Percentiles rank a stretch among this genome's conserved stretches.
Evolutionary conservation across 2,888 invertebrate genomes (phyloP).

Genomic region (Nomada flava): DNA sequence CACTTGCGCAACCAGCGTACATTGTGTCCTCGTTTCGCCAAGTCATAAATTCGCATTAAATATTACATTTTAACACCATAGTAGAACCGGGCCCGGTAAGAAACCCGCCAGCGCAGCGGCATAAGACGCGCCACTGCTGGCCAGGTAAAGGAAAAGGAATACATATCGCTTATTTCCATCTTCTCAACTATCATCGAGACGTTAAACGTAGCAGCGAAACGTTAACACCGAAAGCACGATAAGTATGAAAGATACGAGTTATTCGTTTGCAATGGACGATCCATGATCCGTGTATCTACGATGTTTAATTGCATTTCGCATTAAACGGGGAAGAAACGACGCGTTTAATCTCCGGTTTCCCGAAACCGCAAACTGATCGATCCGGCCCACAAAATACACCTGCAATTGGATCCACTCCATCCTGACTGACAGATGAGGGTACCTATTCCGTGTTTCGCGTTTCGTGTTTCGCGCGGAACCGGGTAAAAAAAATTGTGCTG

Average conservation of each 20-base stretch:
- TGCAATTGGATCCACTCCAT: constrained; percentile 65
- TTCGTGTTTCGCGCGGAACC: constrained; percentile 35
- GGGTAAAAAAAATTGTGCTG: constrained; percentile 17
- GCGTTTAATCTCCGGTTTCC: constrained; percentile 61
- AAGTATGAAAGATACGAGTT: constrained; percentile 31
- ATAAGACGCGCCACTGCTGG: constrained; percentile 20
- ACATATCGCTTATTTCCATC: background rate
- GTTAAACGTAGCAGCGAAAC: background rate
- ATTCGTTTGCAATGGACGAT: constrained; percentile 44
- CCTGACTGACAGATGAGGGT: constrained; percentile 50
- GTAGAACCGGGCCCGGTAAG: background rate
- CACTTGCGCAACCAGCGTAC: background rate
- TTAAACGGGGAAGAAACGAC: constrained; percentile 45
- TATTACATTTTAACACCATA: constrained; percentile 31
- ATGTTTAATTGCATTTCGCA: background rate
- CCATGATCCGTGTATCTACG: background rate
- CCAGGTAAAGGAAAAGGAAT: constrained; percentile 9
- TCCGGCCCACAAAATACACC: constrained; percentile 47
- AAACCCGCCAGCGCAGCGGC: too few species aligned
- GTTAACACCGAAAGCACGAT: background rate
- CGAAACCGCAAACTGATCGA: constrained; percentile 56
- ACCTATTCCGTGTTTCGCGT: constrained; percentile 39
- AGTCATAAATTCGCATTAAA: constrained; percentile 36
- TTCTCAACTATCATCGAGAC: background rate
- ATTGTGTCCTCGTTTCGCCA: constrained; percentile 1